These are phyloP conservation scores for Dolichomitus sp. DNA, from an alignment of 2,888 invertebrate genomes.

Conservation along the genomic window DNA sequence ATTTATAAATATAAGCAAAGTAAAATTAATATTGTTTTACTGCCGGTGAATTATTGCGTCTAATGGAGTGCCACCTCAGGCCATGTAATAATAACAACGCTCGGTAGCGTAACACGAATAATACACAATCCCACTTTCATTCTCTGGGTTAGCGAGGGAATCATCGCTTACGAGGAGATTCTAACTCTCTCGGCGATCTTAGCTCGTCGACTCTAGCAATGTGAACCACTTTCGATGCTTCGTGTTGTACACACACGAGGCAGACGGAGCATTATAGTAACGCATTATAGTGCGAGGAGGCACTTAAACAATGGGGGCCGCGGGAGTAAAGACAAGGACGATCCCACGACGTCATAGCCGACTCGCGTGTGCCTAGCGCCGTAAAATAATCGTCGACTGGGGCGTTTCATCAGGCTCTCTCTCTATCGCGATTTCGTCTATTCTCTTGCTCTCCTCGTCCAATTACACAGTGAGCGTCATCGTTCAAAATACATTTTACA, in stretches of 20 bases:
- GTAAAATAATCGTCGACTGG: conserved; percentile 52
- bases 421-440: conserved; percentile 2
- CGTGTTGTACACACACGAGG: conserved; percentile 59
- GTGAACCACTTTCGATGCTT: conserved; percentile 83
- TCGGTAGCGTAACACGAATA: conserved; percentile 27
- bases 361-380: conserved; percentile 41
- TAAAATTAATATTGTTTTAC: not conserved
- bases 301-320: conserved; percentile 82
- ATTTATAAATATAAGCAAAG: not conserved
- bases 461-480: conserved; percentile 6
- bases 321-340: conserved; percentile 85
- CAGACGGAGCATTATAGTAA: conserved; percentile 55
- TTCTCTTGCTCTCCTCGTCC: not conserved
- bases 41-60: conserved; percentile 13
- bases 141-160: conserved; percentile 69
- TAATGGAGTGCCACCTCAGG: conserved; percentile 28
- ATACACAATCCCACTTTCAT: conserved; percentile 69
- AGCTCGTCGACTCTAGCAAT: conserved; percentile 69
- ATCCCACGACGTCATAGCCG: conserved; percentile 83
- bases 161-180: conserved; percentile 26
- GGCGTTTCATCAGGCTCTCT: conserved; percentile 60
- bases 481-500: conserved; percentile 7
- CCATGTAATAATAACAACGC: conserved; percentile 27
- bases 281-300: conserved; percentile 63
- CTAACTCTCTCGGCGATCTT: conserved; percentile 32